Evolutionary conservation across 1,140 invertebrate species (phyloP).

Genomic region (Rhopalosiphum padi): DNA sequence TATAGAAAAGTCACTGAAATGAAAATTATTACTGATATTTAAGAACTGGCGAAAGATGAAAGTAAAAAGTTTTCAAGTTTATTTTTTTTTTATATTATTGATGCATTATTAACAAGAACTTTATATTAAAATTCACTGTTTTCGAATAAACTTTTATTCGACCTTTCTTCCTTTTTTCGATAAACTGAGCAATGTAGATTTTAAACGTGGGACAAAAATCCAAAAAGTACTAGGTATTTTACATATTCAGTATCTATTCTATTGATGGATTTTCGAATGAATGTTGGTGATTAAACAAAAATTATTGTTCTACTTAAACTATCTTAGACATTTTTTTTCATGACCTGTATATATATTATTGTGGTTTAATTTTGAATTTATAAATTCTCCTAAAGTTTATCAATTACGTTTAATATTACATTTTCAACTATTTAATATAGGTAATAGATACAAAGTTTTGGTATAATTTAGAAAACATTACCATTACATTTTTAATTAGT

Average conservation of each 20-base stretch:
- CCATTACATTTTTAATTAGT: not conserved
- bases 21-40: not conserved
- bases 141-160: not conserved
- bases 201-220: not conserved
- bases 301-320: too few relatives aligned
- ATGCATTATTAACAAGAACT: not conserved
- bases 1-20: not conserved
- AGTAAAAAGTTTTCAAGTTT: not conserved
- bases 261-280: not conserved
- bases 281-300: too few relatives aligned
- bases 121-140: not conserved
- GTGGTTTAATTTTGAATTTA: not conserved
- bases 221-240: not conserved
- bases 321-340: too few relatives aligned
- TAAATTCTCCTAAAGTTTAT: not conserved
- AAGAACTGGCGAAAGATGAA: not conserved
- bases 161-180: not conserved
- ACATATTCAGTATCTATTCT: not conserved
- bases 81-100: not conserved
- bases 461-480: not conserved
- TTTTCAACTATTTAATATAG: not conserved
- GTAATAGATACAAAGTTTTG: too few relatives aligned
- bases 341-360: too few relatives aligned
- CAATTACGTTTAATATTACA: not conserved
- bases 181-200: not conserved